These are phyloP conservation scores for Rhadina sibilatrix DNA, from an alignment of 2,113 vertebrate species.

Conservation along the genomic window DNA sequence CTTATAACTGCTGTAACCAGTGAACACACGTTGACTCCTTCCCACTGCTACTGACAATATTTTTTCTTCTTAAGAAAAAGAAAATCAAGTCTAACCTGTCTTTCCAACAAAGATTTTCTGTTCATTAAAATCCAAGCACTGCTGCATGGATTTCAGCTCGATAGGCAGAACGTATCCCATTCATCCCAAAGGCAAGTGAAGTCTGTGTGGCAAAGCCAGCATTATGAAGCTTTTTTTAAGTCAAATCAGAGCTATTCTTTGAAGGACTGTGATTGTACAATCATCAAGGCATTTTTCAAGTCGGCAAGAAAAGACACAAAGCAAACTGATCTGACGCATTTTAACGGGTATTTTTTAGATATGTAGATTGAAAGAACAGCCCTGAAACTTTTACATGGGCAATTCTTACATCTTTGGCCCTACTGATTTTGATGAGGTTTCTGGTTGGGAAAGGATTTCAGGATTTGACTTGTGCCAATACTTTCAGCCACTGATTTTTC, in stretches of 20 bases:
- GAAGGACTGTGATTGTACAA: constrained; percentile 3
- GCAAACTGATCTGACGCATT: not conserved
- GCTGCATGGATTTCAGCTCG: not conserved
- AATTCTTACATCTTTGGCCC: not conserved
- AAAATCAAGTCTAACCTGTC: constrained; percentile 55
- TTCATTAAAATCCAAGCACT: constrained; percentile 45
- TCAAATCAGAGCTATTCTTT: constrained; percentile 44
- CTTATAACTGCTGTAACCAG: not conserved
- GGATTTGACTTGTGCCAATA: not conserved
- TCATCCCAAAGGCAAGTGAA: constrained; percentile 12
- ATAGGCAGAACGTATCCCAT: not conserved
- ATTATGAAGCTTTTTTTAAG: not conserved
- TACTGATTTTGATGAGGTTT: not conserved
- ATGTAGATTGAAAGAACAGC: not conserved
- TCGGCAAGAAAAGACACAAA: constrained; percentile 8
- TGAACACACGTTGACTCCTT: not conserved
- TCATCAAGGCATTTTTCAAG: constrained; percentile 34
- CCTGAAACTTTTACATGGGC: not conserved
- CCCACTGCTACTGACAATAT: constrained; percentile 22
- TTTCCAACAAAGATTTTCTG: constrained; percentile 49
- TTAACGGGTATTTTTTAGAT: constrained; percentile 6
- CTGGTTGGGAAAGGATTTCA: not conserved
- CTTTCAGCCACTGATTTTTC: not conserved
- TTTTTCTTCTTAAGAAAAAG: constrained; percentile 13
- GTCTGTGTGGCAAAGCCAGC: not conserved